phyloP scores from a whole-genome alignment of 2,113 vertebrate genomes.

The Meles meles region DNA sequence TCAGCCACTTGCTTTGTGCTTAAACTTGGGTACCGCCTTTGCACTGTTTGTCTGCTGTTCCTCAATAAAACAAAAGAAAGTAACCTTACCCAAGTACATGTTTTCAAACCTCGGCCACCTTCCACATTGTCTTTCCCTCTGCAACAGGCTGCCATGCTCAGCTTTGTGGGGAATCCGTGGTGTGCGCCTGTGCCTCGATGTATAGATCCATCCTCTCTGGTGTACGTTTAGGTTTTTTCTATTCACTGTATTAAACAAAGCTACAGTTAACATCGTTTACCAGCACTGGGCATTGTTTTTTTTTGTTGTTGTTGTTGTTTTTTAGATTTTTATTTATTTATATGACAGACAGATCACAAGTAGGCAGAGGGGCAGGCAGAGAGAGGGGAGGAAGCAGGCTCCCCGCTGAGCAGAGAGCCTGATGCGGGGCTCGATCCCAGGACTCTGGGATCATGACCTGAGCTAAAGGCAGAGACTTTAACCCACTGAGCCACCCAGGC shows the following conservation, averaged over 20 bases:
- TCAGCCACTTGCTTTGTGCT: background rate
- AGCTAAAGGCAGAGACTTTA: too few relatives aligned
- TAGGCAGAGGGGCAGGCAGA: too few relatives aligned
- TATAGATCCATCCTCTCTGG: background rate
- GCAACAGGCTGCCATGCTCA: accelerated
- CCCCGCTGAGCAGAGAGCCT: too few relatives aligned
- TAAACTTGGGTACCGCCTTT: background rate
- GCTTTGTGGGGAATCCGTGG: accelerated
- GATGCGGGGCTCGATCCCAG: too few relatives aligned
- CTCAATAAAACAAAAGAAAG: background rate
- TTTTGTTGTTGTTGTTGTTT: too few relatives aligned
- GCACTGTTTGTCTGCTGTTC: background rate
- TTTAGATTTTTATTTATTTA: too few relatives aligned
- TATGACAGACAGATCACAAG: too few relatives aligned
- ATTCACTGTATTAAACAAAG: background rate
- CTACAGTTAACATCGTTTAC: background rate
- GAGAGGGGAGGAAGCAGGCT: too few relatives aligned
- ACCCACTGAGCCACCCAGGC: too few relatives aligned
- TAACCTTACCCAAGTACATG: too few relatives aligned
- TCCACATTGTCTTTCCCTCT: accelerated
- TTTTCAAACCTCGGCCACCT: background rate
- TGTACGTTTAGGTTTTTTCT: background rate
- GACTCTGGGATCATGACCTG: too few relatives aligned
- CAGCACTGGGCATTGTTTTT: background rate
- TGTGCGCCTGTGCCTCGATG: too few relatives aligned